Evolutionary conservation across 2,113 vertebrate genomes (phyloP).

Genomic region (Neogale vison): DNA sequence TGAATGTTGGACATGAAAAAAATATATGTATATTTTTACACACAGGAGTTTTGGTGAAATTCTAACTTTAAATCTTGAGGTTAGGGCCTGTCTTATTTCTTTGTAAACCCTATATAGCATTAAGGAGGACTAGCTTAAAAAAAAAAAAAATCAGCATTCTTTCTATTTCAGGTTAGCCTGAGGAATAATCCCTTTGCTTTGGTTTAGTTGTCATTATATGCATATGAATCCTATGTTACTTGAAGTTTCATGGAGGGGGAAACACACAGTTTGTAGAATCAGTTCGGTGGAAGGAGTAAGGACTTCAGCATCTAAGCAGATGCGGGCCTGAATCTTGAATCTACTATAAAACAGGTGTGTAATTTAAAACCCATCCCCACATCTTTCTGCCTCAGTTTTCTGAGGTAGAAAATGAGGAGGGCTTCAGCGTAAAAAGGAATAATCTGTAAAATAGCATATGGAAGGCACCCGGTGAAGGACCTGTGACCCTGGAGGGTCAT

Average conservation of each 20-base stretch:
- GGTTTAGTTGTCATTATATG: neutral
- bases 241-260: neutral
- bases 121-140: neutral
- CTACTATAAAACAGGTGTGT: neutral
- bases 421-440: neutral
- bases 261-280: too few species aligned
- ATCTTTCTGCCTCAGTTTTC: neutral
- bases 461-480: neutral
- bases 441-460: neutral
- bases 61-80: neutral
- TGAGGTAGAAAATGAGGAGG: neutral
- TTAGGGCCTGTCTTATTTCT: neutral
- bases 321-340: neutral
- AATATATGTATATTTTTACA: neutral
- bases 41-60: neutral
- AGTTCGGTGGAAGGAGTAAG: neutral
- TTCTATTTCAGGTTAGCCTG: neutral
- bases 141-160: neutral
- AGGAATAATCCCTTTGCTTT: neutral
- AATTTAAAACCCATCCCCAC: neutral
- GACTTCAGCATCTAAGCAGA: neutral
- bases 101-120: neutral
- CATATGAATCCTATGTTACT: neutral
- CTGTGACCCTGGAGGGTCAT: neutral
- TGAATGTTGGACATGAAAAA: neutral